A percentile compares a stretch with the other conserved stretches of the same genome.
Evolutionary conservation across 2,113 vertebrate genomes (phyloP).

Genomic region (Amblyornis subalaris): DNA sequence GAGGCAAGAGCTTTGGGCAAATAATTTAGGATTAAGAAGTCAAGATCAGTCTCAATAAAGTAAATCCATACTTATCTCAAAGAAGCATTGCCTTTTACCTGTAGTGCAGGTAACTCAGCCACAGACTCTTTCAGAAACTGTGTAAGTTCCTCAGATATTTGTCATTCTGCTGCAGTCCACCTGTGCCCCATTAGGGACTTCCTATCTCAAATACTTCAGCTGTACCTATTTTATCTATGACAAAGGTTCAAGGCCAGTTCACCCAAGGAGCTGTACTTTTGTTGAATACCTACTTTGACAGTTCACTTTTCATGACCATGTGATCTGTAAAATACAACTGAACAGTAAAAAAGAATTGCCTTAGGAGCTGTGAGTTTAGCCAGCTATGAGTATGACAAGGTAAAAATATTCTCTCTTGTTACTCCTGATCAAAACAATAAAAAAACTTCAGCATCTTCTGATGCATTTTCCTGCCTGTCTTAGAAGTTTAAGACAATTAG

Average conservation of each 20-base stretch:
- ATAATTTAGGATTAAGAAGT: not conserved
- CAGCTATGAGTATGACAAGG: not conserved
- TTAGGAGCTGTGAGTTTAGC: not conserved
- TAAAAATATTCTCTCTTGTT: not conserved
- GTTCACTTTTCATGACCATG: not conserved
- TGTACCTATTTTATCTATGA: not conserved
- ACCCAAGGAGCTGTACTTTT: not conserved
- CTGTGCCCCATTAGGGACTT: not conserved
- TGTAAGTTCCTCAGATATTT: not conserved
- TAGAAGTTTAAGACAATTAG: not conserved
- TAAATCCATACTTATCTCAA: not conserved
- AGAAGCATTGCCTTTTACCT: not conserved
- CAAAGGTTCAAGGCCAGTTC: not conserved
- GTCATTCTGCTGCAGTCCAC: not conserved
- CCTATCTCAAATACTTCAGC: not conserved
- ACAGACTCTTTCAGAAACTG: not conserved
- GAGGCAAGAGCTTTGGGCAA: not conserved
- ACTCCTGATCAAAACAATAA: not conserved
- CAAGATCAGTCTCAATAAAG: not conserved
- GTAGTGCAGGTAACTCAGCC: not conserved
- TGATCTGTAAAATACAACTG: not conserved
- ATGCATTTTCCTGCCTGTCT: not conserved
- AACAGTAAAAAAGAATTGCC: not conserved
- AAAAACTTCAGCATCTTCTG: not conserved
- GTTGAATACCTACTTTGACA: not conserved